phyloP scores from a whole-genome alignment of 1,140 invertebrate genomes.

The Venustaconcha ellipsiformis region DNA sequence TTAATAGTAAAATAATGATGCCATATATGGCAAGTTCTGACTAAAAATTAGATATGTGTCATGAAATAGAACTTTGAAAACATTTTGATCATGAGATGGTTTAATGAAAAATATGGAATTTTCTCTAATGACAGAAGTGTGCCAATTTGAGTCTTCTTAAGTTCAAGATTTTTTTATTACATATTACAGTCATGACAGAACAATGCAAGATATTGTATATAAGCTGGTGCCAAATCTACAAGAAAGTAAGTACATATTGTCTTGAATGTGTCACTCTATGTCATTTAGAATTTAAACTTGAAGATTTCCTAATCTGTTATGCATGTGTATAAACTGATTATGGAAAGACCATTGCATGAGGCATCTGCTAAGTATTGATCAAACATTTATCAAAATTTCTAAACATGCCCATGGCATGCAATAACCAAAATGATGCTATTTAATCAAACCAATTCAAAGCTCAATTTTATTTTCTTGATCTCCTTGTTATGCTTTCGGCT shows the following conservation, averaged over 20 bases:
- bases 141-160: too few relatives aligned
- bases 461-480: not conserved
- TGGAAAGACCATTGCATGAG: not conserved
- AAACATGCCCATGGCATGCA: too few relatives aligned
- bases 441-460: not conserved
- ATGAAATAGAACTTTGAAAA: too few relatives aligned
- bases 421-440: not conserved
- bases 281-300: too few relatives aligned
- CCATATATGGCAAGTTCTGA: too few relatives aligned
- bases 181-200: conserved; percentile 79
- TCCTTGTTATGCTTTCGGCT: not conserved
- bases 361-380: not conserved
- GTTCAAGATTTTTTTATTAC: not conserved
- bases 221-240: conserved; percentile 75
- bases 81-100: too few relatives aligned
- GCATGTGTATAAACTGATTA: not conserved
- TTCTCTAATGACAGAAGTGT: too few relatives aligned
- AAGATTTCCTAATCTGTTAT: not conserved
- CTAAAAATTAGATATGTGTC: too few relatives aligned
- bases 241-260: conserved; percentile 60
- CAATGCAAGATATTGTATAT: conserved; percentile 99
- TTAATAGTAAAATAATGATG: too few relatives aligned
- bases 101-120: too few relatives aligned
- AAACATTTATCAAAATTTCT: not conserved
- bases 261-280: not conserved